Evolutionary conservation across 2,113 vertebrate genomes (phyloP).

Genomic region (Lepidothrix coronata): DNA sequence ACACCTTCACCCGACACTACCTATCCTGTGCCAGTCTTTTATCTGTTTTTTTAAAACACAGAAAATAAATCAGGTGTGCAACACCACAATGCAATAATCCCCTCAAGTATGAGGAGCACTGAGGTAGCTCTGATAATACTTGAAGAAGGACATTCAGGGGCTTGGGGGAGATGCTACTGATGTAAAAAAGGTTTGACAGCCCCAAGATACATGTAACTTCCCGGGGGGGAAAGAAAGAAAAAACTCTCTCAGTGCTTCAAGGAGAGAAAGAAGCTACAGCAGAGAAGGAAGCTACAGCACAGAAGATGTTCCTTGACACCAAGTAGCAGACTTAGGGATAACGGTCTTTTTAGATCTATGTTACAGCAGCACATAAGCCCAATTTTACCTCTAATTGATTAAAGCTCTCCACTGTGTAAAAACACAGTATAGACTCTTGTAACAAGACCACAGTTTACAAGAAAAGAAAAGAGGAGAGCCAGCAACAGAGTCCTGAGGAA

Average conservation of each 20-base stretch:
- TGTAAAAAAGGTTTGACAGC: neutral
- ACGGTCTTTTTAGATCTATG: neutral
- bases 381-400: neutral
- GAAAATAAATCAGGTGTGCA: neutral
- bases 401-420: neutral
- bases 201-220: neutral
- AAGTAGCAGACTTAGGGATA: neutral
- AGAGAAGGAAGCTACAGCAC: neutral
- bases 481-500: neutral
- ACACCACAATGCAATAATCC: neutral
- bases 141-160: neutral
- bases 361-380: neutral
- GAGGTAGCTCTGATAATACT: rapidly evolving
- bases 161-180: neutral
- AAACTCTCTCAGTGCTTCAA: neutral
- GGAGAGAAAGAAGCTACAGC: neutral
- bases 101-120: neutral
- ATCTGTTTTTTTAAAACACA: neutral
- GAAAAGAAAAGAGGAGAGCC: neutral
- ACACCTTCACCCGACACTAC: neutral
- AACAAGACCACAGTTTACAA: neutral
- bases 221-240: neutral
- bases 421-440: neutral
- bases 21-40: neutral
- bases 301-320: neutral